Evolutionary conservation across 2,113 vertebrate species (phyloP).

Genomic region (Nyctereutes procyonoides): DNA sequence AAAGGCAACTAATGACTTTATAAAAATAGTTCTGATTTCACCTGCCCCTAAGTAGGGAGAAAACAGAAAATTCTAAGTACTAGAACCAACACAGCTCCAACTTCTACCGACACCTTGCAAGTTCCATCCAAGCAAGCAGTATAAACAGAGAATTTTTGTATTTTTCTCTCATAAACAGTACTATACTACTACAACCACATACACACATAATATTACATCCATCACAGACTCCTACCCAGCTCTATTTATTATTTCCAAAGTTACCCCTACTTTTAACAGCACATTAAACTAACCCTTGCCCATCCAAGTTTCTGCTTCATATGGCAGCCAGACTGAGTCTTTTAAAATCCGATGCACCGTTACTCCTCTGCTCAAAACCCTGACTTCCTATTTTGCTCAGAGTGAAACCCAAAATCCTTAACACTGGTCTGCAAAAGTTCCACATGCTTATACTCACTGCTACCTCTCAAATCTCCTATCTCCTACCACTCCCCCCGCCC

Average conservation of each 20-base stretch:
- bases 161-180: conserved; percentile 38
- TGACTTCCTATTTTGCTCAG: neutral
- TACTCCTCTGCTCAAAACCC: conserved; percentile 10
- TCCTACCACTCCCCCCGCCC: neutral
- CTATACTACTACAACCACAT: neutral
- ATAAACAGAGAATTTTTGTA: neutral
- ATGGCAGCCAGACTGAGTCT: neutral
- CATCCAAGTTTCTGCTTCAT: neutral
- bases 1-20: conserved; percentile 41
- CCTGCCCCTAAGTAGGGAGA: neutral
- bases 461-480: neutral
- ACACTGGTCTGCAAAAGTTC: neutral
- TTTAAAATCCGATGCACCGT: conserved; percentile 5
- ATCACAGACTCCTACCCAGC: neutral
- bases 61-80: conserved; percentile 35
- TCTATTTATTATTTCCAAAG: neutral
- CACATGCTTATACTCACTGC: neutral
- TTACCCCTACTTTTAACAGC: neutral
- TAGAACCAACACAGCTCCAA: neutral
- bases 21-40: conserved; percentile 39
- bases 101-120: neutral
- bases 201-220: neutral
- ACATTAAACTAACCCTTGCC: neutral
- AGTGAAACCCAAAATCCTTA: conserved; percentile 22
- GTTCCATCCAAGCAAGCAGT: neutral